Conservation (phyloP, 2,888 invertebrate species). For the Enoplolaimus lenunculus region DNA sequence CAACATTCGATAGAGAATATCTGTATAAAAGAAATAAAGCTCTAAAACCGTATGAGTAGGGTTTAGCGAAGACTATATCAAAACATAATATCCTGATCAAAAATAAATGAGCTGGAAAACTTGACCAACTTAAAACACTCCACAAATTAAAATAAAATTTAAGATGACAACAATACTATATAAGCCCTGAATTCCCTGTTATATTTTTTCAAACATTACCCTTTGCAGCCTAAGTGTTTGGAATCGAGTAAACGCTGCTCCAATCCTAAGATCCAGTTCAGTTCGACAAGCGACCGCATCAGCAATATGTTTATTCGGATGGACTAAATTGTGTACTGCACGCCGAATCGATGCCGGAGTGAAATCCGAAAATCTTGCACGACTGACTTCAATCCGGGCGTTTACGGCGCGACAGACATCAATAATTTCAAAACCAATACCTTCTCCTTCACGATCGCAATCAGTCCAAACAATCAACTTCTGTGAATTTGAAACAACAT, state of each 20-base stretch:
- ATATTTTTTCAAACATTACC: too few species aligned
- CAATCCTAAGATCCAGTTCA: constrained; percentile 82
- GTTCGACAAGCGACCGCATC: constrained; percentile 72
- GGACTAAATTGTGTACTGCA: constrained; percentile 62
- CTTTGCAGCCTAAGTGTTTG: constrained; percentile 72
- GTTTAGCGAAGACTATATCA: too few species aligned
- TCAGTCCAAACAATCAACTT: constrained; percentile 93
- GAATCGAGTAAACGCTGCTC: constrained; percentile 90
- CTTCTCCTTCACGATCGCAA: constrained; percentile 98
- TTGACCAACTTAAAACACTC: too few species aligned
- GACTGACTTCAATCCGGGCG: constrained; percentile 42
- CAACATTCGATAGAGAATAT: too few species aligned
- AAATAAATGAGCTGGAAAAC: too few species aligned
- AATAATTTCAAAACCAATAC: constrained; percentile 92
- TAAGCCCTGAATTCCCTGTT: too few species aligned
- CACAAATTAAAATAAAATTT: too few species aligned
- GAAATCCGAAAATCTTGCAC: constrained; percentile 94
- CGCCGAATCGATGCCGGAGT: constrained; percentile 64
- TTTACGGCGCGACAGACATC: constrained; percentile 51
- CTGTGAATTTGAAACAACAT: not conserved
- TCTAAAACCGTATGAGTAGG: too few species aligned
- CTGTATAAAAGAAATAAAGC: too few species aligned
- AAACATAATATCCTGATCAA: too few species aligned
- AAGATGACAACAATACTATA: too few species aligned
- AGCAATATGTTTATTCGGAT: constrained; percentile 61